phyloP scores from a whole-genome alignment of 2,888 invertebrate species.

The Acanthosoma haemorrhoidale region DNA sequence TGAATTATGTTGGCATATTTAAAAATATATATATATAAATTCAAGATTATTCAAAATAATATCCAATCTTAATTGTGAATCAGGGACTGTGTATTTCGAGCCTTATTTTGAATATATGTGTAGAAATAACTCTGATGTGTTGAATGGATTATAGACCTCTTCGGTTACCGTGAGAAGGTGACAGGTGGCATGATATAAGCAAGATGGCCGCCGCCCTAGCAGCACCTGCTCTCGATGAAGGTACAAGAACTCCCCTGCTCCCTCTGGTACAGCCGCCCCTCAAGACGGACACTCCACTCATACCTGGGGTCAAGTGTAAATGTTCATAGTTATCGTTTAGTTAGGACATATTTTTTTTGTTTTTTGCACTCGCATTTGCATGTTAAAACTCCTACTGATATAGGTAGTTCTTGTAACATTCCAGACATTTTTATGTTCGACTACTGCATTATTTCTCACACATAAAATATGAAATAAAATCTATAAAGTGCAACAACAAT shows the following conservation, averaged over 20 bases:
- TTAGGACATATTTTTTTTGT: no score
- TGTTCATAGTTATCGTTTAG: neutral
- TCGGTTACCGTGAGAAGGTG: conserved; percentile 45
- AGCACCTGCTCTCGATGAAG: conserved; percentile 86
- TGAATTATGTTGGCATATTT: no score
- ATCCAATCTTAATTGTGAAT: no score
- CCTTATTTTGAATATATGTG: neutral
- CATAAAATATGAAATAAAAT: no score
- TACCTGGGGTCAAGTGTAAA: conserved; percentile 28
- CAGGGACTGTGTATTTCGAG: neutral
- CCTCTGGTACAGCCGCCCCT: conserved; percentile 44
- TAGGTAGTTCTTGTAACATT: no score
- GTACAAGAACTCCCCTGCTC: conserved; percentile 64
- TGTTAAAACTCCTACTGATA: neutral
- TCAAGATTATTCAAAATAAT: no score
- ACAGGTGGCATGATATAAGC: conserved; percentile 83
- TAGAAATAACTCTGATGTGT: neutral
- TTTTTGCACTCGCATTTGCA: conserved; percentile 3
- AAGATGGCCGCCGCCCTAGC: conserved; percentile 90
- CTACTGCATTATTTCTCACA: neutral
- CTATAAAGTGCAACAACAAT: no score
- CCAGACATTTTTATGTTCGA: neutral
- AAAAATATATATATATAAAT: no score
- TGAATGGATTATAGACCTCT: conserved; percentile 30
- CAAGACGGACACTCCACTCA: conserved; percentile 38